A percentile compares a stretch with the other conserved stretches of the same genome.
These are phyloP conservation scores for Campoletis sonorensis DNA, from an alignment of 1,140 invertebrate species.

Conservation along the genomic window DNA sequence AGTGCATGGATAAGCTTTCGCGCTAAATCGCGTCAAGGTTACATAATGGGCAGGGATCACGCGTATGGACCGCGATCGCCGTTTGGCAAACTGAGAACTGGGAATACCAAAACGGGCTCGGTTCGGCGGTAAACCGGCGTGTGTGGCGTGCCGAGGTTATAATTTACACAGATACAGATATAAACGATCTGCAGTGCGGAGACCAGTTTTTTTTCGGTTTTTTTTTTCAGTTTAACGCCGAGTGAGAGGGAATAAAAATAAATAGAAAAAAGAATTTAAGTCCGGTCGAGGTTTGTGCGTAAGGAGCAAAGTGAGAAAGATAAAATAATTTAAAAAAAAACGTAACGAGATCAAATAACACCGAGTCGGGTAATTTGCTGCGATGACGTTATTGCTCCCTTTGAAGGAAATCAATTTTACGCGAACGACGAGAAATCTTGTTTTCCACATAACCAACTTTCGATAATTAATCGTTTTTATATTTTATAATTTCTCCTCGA, in stretches of 20 bases:
- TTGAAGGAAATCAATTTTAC: slow-evolving; percentile 28
- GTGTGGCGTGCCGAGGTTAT: background rate
- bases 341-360: too few species aligned
- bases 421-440: background rate
- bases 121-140: slow-evolving; percentile 28
- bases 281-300: background rate
- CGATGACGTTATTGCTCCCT: slow-evolving; percentile 50
- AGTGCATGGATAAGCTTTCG: background rate
- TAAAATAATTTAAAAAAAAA: too few species aligned
- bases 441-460: background rate
- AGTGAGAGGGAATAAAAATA: background rate
- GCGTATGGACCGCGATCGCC: background rate
- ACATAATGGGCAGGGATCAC: slow-evolving; percentile 26
- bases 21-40: slow-evolving; percentile 10
- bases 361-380: slow-evolving; percentile 30
- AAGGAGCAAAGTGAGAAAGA: too few species aligned
- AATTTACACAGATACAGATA: too few species aligned
- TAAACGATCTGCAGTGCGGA: too few species aligned
- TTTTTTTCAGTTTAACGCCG: background rate
- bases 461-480: slow-evolving; percentile 9
- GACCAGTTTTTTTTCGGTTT: background rate
- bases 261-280: slow-evolving; percentile 7
- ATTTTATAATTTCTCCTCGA: background rate
- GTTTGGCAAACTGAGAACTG: slow-evolving; percentile 36
- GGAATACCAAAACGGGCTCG: slow-evolving; percentile 32